These are phyloP conservation scores for Onychostoma macrolepis DNA, from an alignment of 2,113 vertebrate species.

Conservation along the genomic window DNA sequence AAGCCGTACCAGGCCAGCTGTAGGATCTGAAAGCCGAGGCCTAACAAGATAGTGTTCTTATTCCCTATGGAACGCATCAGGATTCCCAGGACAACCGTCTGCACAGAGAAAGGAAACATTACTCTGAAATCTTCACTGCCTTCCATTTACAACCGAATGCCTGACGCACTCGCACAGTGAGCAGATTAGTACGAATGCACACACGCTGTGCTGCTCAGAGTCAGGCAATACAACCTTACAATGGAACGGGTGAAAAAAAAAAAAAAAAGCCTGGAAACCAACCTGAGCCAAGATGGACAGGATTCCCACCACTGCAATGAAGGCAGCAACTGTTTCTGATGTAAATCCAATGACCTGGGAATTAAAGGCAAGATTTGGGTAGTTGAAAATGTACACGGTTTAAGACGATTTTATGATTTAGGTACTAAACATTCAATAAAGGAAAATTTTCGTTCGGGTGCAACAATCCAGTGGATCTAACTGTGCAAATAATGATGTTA, in stretches of 20 bases:
- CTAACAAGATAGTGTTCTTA: constrained; percentile 91
- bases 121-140: constrained; percentile 27
- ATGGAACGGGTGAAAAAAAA: background rate
- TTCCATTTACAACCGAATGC: constrained; percentile 4
- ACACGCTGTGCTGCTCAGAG: background rate
- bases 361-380: constrained; percentile 35
- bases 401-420: background rate
- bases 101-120: constrained; percentile 49
- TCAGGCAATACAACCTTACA: background rate
- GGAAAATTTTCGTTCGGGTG: background rate
- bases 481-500: too few relatives aligned
- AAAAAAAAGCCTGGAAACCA: constrained; percentile 49
- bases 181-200: background rate
- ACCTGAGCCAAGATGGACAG: constrained; percentile 93
- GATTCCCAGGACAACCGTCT: constrained; percentile 89
- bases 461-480: background rate
- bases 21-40: constrained; percentile 90
- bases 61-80: constrained; percentile 92
- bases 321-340: constrained; percentile 87
- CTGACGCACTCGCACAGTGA: background rate
- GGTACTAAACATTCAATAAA: background rate
- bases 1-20: constrained; percentile 93
- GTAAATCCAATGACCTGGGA: constrained; percentile 86
- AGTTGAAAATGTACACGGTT: background rate
- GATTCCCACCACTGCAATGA: constrained; percentile 90